Evolutionary conservation across 1,140 invertebrate genomes (phyloP), one percentile per base, ranked within the genome.

Genomic region (Amyelois transitella): DNA sequence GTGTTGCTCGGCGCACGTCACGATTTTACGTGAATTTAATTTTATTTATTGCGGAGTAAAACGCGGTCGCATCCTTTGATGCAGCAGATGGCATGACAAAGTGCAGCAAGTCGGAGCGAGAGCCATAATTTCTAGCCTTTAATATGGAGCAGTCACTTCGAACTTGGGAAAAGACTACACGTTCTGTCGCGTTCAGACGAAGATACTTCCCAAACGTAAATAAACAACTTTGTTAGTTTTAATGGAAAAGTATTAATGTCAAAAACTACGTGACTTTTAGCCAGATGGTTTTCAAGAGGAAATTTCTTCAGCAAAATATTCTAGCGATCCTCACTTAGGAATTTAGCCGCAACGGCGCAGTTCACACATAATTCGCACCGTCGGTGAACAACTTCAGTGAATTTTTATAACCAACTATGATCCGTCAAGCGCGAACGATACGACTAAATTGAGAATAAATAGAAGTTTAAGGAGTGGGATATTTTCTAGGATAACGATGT

Each of bases 81-180:
- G 60, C 60, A 66, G 58, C 64, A 63, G 61, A 70, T 72, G 62
- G 63, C 51, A 58, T 66, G 60, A 71, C 68, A 66, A 69, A 73
- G 65, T 68, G 60, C 56, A 53, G 56, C 62, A 58, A 47, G 44
- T 51, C 59, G 55, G 62, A 65, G 55, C 60, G 55, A 60, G 58
- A 70, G 69, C 62, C 68, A 69, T 62, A 60, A 64, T 56, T 45
- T 57, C 54, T 51, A 64, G 52, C 69, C 61, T 76, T 71, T 76
- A 71, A 73, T 73, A 71, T 69, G 66, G 66, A 76, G 60, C 58
- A 76, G 70, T 76, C 58, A 62, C 60, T 63, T 60, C 44, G 44
- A 71, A 72, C 59, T 72, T 72, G 54, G 52, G 45, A 64, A 68
- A 64, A 57, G 68, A 62, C 61, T 68, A 60, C 70, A 65, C 65